Conservation (phyloP, 2,888 invertebrate species). For the Eurytoma californica region DNA sequence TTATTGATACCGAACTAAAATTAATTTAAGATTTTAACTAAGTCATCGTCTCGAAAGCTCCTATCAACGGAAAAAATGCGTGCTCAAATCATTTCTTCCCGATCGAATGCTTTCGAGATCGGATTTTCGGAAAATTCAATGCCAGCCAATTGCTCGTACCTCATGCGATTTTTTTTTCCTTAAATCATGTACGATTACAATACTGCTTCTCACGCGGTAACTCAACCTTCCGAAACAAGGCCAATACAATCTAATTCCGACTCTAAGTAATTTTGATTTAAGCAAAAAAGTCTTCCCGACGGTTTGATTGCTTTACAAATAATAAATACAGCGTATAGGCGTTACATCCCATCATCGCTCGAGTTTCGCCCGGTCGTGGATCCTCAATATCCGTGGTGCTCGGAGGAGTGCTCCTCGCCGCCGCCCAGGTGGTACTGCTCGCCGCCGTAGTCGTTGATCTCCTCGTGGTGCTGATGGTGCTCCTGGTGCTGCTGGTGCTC, state of each 20-base stretch:
- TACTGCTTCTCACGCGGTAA: neutral
- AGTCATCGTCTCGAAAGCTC: no score
- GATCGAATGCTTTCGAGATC: no score
- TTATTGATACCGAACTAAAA: neutral
- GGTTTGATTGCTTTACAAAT: slow-evolving; percentile 7
- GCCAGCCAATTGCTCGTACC: neutral
- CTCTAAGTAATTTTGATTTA: slow-evolving; percentile 19
- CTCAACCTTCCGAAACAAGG: neutral
- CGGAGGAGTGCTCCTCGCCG: slow-evolving; percentile 36
- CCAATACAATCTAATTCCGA: neutral
- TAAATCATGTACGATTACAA: neutral
- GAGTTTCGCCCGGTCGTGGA: slow-evolving; percentile 17
- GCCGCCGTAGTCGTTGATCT: slow-evolving; percentile 48
- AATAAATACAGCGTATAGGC: slow-evolving; percentile 8
- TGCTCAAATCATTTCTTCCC: no score
- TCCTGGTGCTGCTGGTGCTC: slow-evolving; percentile 47
- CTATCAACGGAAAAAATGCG: no score
- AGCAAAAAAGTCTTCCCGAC: neutral
- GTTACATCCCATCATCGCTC: slow-evolving; percentile 20
- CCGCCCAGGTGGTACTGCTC: slow-evolving; percentile 43
- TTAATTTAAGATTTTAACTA: no score
- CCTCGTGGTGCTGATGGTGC: slow-evolving; percentile 56
- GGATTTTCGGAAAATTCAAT: no score
- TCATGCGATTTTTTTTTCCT: neutral
- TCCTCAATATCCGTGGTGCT: slow-evolving; percentile 45